Base-by-base conservation (phyloP, 2,888 invertebrate genomes). In the Sympetrum striolatum region DNA sequence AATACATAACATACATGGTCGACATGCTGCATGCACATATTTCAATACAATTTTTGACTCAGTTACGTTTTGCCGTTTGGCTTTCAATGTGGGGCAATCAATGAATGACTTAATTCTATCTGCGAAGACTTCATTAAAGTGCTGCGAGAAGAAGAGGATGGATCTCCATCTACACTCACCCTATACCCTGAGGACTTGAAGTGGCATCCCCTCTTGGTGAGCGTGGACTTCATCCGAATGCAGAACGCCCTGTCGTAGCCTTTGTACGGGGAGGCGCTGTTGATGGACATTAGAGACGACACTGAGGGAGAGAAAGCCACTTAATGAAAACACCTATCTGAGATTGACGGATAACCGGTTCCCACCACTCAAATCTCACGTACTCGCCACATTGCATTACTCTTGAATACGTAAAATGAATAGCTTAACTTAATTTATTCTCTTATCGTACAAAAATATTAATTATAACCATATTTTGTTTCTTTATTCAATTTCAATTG, bases 181-280 rank as follows among this genome's bases (percentile, higher is more conserved):
- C 98, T 96, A 94, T 98, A 98, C 94, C 98, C 98, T 92, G 98
- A 98, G 73, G 98, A 98, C 94, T 98, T 98, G 94, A 98, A 98
- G 94, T 98, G 98, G 93, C 99, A 99, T 91, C 99, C 99, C 93
- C 99, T 95, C 94, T 99, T 99, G 90, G 99, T 99, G 91, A 99
- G 95, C 0, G 99, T 99, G 90, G 99, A 99, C 94, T 99, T 99
- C 99, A 99, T 99, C 92, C 99, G 96, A 90, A 99, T 96, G 94
- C 99, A 99, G 94, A 98, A 98, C 80, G 98, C 98, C 93, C 98
- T 95, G 93, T 98, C 98, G 94, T 97, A 96, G 73, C 98, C 98
- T 93, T 97, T 97, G 94, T 96, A 98, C 80, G 94, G 93, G 91
- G 96, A 96, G 91, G 96, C 96, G 22, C 96, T 95, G 90, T 96